A percentile compares a stretch with the other conserved stretches of the same genome.
Conservation (phyloP, 2,113 vertebrate genomes). For the Ginglymostoma cirratum region DNA sequence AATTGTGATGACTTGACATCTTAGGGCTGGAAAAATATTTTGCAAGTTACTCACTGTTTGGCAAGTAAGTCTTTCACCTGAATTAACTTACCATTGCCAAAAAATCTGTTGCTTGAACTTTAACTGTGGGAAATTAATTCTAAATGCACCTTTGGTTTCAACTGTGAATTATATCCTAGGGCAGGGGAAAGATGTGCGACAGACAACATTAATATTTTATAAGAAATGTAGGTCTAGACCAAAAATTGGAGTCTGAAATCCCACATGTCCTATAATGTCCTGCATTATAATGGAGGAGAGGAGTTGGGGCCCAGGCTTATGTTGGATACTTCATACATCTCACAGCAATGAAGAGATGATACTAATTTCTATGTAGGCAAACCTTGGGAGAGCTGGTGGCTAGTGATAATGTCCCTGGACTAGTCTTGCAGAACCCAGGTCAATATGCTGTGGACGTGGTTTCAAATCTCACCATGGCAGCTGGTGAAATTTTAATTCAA, state of each 20-base stretch:
- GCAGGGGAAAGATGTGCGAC: not conserved
- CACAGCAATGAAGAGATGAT: too few relatives aligned
- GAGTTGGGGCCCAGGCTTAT: not conserved
- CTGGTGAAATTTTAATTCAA: too few relatives aligned
- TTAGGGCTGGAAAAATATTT: slow-evolving; percentile 26
- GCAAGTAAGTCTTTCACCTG: slow-evolving; percentile 24
- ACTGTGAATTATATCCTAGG: not conserved
- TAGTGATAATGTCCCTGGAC: too few relatives aligned
- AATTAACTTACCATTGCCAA: slow-evolving; percentile 32
- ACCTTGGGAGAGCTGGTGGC: too few relatives aligned
- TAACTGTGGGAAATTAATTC: slow-evolving; percentile 3
- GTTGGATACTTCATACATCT: too few relatives aligned
- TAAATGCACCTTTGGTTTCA: slow-evolving; percentile 25
- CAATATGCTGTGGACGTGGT: too few relatives aligned
- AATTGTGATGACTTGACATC: slow-evolving; percentile 17
- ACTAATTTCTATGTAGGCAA: too few relatives aligned
- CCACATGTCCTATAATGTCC: too few relatives aligned
- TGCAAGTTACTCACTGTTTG: slow-evolving; percentile 30
- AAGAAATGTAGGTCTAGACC: not conserved
- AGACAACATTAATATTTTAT: not conserved
- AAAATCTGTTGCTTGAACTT: slow-evolving; percentile 24
- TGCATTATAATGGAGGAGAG: not conserved
- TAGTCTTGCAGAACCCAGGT: too few relatives aligned
- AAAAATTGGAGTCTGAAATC: not conserved
- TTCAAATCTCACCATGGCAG: too few relatives aligned